Evolutionary conservation across 2,113 vertebrate genomes (phyloP).

Genomic region (Myotis davidii): DNA sequence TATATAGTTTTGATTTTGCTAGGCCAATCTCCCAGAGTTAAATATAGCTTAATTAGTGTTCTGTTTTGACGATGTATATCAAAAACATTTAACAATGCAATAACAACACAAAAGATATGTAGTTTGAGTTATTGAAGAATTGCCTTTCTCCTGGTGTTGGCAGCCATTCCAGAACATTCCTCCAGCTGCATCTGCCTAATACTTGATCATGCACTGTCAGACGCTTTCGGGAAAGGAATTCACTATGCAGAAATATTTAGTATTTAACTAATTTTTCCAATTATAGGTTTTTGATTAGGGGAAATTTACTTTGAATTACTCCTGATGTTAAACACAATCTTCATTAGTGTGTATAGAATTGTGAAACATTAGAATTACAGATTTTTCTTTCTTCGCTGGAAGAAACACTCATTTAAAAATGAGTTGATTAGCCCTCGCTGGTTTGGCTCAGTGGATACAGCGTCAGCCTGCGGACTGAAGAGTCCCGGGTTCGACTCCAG

Average conservation of each 20-base stretch:
- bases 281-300: slow-evolving; percentile 58
- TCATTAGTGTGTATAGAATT: slow-evolving; percentile 41
- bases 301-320: slow-evolving; percentile 65
- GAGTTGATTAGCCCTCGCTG: neutral
- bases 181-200: neutral
- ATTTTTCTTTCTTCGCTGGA: neutral
- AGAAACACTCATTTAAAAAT: neutral
- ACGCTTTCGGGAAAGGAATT: slow-evolving; percentile 43
- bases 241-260: slow-evolving; percentile 1
- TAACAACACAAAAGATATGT: neutral
- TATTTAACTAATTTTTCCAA: slow-evolving; percentile 63
- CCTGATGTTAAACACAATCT: slow-evolving; percentile 11
- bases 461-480: too few relatives aligned
- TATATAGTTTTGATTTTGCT: slow-evolving; percentile 37
- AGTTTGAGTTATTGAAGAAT: neutral
- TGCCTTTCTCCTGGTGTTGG: neutral
- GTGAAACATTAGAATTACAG: neutral
- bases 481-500: too few relatives aligned
- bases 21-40: neutral
- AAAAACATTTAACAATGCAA: neutral
- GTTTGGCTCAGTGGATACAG: too few relatives aligned
- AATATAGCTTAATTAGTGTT: neutral
- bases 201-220: neutral
- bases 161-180: neutral
- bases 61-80: neutral